phyloP scores from a whole-genome alignment of 2,797 vertebrate genomes.

The Catostomus latipinnis region DNA sequence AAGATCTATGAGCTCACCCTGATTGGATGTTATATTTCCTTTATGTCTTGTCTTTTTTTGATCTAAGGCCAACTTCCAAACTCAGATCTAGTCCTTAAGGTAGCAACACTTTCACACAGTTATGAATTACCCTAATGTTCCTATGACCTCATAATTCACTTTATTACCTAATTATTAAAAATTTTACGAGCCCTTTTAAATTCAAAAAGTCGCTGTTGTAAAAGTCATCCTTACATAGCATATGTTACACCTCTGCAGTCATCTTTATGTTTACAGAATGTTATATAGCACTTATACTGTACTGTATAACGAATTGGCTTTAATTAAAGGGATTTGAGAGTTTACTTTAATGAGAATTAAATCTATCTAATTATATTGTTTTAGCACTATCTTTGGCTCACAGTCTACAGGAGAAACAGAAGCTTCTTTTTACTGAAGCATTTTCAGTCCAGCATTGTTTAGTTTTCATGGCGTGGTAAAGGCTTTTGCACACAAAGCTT shows the following conservation, averaged over 20 bases:
- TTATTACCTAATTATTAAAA: constrained; percentile 30
- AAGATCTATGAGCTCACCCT: no score
- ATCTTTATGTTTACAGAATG: constrained; percentile 36
- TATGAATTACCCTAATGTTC: constrained; percentile 39
- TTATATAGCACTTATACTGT: constrained; percentile 39
- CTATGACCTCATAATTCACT: constrained; percentile 29
- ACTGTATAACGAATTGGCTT: constrained; percentile 40
- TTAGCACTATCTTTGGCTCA: constrained; percentile 45
- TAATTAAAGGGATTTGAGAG: constrained; percentile 44
- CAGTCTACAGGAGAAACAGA: constrained; percentile 32
- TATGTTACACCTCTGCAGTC: constrained; percentile 27
- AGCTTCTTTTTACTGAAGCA: constrained; percentile 11
- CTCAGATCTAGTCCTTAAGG: constrained; percentile 1
- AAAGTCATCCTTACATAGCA: constrained; percentile 36
- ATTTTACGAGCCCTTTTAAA: constrained; percentile 39
- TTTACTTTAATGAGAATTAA: constrained; percentile 51
- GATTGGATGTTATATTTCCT: no score
- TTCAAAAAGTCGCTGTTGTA: constrained; percentile 12
- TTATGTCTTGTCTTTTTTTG: no score
- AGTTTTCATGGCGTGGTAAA: constrained; percentile 35
- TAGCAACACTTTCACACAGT: constrained; percentile 17
- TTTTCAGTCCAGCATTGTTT: constrained; percentile 42
- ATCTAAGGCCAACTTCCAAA: background rate
- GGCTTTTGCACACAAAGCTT: constrained; percentile 43
- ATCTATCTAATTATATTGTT: constrained; percentile 56